Evolutionary conservation across 1,140 invertebrate species (phyloP).

Genomic region (Cydia splendana): DNA sequence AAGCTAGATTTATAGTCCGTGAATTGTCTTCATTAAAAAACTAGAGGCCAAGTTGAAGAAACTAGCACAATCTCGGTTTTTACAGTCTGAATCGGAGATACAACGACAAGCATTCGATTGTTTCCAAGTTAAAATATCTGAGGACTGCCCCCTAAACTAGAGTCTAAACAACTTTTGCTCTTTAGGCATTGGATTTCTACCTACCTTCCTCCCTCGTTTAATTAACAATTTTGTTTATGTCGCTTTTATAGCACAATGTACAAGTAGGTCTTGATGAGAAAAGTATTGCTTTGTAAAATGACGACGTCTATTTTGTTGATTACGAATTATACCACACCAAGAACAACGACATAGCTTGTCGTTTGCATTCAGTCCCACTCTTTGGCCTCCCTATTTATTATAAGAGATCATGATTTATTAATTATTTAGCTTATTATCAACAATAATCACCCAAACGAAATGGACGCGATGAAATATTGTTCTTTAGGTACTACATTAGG

Average conservation of each 20-base stretch:
- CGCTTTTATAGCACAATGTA: too few relatives aligned
- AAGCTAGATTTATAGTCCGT: conserved; percentile 10
- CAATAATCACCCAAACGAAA: conserved; percentile 49
- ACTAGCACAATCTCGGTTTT: background rate
- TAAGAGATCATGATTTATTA: conserved; percentile 25
- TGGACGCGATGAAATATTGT: conserved; percentile 59
- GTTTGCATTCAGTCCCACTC: background rate
- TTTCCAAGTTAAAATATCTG: background rate
- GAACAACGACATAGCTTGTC: background rate
- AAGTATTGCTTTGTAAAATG: too few relatives aligned
- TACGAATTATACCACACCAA: background rate
- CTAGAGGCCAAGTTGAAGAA: conserved; percentile 16
- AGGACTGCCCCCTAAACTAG: background rate
- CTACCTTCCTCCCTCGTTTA: too few relatives aligned
- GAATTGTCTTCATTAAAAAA: background rate
- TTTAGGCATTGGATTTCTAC: too few relatives aligned
- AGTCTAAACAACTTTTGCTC: too few relatives aligned
- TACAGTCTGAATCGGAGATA: background rate
- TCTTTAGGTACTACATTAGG: conserved; percentile 41
- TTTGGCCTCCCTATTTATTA: background rate
- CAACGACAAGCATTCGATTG: background rate
- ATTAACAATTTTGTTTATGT: too few relatives aligned
- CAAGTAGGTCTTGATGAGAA: too few relatives aligned
- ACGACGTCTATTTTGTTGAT: background rate
- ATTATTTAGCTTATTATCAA: conserved; percentile 43